phyloP scores from a whole-genome alignment of 2,888 invertebrate genomes.

The Malthinus flaveolus region DNA sequence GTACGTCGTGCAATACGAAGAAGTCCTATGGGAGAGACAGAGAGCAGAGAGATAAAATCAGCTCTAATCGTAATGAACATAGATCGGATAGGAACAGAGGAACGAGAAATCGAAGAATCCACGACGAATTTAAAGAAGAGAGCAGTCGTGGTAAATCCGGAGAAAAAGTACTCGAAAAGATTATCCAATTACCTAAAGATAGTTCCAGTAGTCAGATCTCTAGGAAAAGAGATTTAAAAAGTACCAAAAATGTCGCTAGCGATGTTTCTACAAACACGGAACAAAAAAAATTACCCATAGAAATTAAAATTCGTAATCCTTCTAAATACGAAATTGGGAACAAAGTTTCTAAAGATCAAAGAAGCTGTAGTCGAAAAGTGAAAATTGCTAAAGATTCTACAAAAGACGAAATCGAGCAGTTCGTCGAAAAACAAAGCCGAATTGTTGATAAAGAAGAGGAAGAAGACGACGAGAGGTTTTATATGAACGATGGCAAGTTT shows the following conservation, averaged over 20 bases:
- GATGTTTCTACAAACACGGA: conserved; percentile 1
- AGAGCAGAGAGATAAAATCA: conserved; percentile 10
- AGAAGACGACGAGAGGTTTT: conserved; percentile 32
- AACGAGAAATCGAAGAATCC: neutral
- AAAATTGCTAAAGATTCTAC: conserved; percentile 34
- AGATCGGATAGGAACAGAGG: conserved; percentile 8
- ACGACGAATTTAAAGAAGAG: conserved; percentile 10
- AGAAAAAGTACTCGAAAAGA: neutral
- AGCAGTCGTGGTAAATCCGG: neutral
- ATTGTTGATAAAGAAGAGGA: conserved; percentile 43
- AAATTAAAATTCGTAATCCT: conserved; percentile 51
- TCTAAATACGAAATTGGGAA: conserved; percentile 42
- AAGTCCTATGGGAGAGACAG: conserved; percentile 4
- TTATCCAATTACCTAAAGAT: neutral
- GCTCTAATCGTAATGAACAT: conserved; percentile 3
- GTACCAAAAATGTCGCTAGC: neutral
- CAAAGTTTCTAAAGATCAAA: conserved; percentile 3
- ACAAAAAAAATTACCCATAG: conserved; percentile 35
- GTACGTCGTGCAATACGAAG: conserved; percentile 2
- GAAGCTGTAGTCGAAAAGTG: conserved; percentile 31
- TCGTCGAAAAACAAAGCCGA: conserved; percentile 37
- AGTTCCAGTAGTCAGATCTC: neutral
- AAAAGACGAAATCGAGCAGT: conserved; percentile 9
- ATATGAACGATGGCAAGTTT: conserved; percentile 39
- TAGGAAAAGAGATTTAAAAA: neutral